phyloP scores from a whole-genome alignment of 2,888 invertebrate species.

The Keiferia lycopersicella region DNA sequence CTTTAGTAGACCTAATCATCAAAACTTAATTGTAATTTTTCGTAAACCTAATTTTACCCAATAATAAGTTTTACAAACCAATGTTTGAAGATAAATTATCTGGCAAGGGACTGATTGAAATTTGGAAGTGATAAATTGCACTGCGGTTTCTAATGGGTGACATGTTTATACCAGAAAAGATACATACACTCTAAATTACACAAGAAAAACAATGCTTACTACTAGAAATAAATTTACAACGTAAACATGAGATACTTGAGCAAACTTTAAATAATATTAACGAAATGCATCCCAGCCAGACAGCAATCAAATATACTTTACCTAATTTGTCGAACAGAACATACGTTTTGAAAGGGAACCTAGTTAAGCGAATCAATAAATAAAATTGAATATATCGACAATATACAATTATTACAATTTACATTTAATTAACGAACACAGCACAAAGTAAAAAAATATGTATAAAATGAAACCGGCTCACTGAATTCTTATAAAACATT shows the following conservation, averaged over 20 bases:
- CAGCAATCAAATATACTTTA: slow-evolving; percentile 53
- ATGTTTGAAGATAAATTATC: slow-evolving; percentile 56
- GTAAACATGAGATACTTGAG: slow-evolving; percentile 69
- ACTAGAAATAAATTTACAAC: slow-evolving; percentile 67
- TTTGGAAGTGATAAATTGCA: slow-evolving; percentile 32
- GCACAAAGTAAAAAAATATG: slow-evolving; percentile 70
- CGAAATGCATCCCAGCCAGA: slow-evolving; percentile 74
- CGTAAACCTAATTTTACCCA: slow-evolving; percentile 60
- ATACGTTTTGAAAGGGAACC: slow-evolving; percentile 57
- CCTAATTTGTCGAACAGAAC: slow-evolving; percentile 56
- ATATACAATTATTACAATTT: slow-evolving; percentile 80
- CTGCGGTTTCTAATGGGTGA: slow-evolving; percentile 24
- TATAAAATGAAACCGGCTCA: slow-evolving; percentile 68
- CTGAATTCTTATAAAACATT: slow-evolving; percentile 69
- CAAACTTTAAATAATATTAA: slow-evolving; percentile 61
- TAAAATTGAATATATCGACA: slow-evolving; percentile 78
- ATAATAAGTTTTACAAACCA: slow-evolving; percentile 58
- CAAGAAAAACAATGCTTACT: slow-evolving; percentile 56
- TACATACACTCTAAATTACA: slow-evolving; percentile 37
- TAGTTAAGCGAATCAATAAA: slow-evolving; percentile 78
- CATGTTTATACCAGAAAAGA: background rate
- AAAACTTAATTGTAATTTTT: slow-evolving; percentile 65
- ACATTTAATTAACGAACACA: slow-evolving; percentile 80
- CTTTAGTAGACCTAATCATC: slow-evolving; percentile 59
- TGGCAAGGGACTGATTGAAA: slow-evolving; percentile 62